Evolutionary conservation across 2,113 vertebrate species (phyloP).

Genomic region (Etia nguti): DNA sequence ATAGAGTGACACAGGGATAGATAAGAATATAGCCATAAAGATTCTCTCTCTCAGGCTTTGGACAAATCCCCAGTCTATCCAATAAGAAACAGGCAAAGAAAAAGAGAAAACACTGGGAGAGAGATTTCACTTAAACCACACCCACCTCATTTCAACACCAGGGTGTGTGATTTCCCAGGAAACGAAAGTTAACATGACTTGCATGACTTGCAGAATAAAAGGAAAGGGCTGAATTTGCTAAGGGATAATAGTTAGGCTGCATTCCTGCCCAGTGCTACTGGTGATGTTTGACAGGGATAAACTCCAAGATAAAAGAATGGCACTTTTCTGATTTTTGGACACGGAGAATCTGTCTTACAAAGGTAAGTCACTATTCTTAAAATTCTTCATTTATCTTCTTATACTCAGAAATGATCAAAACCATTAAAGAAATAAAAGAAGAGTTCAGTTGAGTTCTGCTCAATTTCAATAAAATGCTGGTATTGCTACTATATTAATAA

Average conservation of each 20-base stretch:
- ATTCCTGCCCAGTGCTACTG: not conserved
- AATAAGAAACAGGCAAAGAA: not conserved
- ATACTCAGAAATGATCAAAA: not conserved
- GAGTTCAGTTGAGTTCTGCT: not conserved
- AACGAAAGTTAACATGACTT: not conserved
- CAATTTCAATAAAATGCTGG: not conserved
- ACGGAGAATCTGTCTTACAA: not conserved
- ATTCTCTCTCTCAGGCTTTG: not conserved
- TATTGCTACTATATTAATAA: not conserved
- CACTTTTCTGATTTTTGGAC: not conserved
- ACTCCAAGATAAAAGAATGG: not conserved
- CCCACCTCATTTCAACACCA: not conserved
- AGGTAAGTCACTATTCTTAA: not conserved
- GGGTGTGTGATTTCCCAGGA: not conserved
- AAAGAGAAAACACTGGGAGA: not conserved
- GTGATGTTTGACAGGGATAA: not conserved
- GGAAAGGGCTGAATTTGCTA: not conserved
- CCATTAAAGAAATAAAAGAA: not conserved
- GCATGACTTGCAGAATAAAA: not conserved
- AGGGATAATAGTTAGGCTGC: not conserved
- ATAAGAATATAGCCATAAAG: not conserved
- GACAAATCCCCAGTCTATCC: not conserved
- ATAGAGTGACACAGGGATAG: not conserved
- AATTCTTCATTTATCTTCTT: not conserved
- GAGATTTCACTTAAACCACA: not conserved